Base-by-base conservation (phyloP, 64 coral and sea anemone species). In the Dendronephthya gigantea region DNA sequence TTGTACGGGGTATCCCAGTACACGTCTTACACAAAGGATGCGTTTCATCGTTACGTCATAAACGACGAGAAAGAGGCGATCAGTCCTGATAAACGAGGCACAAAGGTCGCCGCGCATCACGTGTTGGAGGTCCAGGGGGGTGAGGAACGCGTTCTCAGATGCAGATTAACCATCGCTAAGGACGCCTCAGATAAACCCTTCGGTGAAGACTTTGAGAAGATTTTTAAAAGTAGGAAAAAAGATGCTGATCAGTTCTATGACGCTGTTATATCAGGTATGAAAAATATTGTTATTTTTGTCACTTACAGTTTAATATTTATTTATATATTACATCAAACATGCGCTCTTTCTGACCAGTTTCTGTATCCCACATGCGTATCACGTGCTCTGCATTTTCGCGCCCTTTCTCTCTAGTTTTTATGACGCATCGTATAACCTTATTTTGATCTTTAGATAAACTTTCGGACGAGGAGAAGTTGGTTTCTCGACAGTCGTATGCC, bases 21-120 rank as follows among this genome's bases (percentile, higher is more conserved):
- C 70, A 98, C 95, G 6, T 82, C 88, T 22, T 93, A 93, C 87
- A 98, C 95, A n/a, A 98, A 98, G 76, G 95, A 98, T 65, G 95
- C 92, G 6, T 98, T 98, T 74, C 95, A 98, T 87, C 87, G 95
- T 7, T 93, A 93, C 40, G 35, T 98, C 35, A 92, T 98, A 33
- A 65, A 93, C 28, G 90, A 88, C 14, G 84, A 98, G 89, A 93
- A 72, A 83, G 86, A 97, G 40, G 94, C 94, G 40, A 66, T 97
- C 70, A 97, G 45, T 49, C 59, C 83, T 40, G 89, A 97, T 14
- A 93, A 89, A 68, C 84, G 68, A 88, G 94, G 94, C 22, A 93
- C 94, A 3, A 97, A 93, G 88, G 65, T 97, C 0, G 94, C 94
- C 1, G 85, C 94, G 10, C 65, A 93, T 83, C 93, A 93, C 70